Evolutionary conservation across 2,797 vertebrate species (phyloP), one percentile per base, ranked within the genome.

Genomic region (Manis javanica): DNA sequence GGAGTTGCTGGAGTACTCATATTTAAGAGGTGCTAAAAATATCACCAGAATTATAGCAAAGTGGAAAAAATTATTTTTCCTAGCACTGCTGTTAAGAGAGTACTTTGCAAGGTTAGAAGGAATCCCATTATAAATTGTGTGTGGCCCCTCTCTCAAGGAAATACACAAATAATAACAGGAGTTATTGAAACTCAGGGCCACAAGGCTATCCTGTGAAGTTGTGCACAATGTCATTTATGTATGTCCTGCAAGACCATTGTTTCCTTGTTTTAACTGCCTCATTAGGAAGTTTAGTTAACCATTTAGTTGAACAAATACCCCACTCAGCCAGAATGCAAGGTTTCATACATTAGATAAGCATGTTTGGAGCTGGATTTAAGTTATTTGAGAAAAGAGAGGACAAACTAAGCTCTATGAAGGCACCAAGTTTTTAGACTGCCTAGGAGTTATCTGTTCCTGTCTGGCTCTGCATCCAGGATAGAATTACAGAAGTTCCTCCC

Each of bases 21-120:
- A 97, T 96, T 96, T 97, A 97, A 97, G 92, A 98, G 89, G 91
- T 97, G 95, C 19, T 92, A 96, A 96, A 97, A 97, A 90, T 87
- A 95, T 95, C 55, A 1, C 95, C 85, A 92, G 83, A 90, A 97
- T 87, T 91, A 95, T 34, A 79, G 55, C 72, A 91, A 95, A 92
- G 91, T 87, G 94, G 90, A 95, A 97, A 96, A 96, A 82, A 89
- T 84, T 91, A 87, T 90, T 95, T 96, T 97, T 95, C 66, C 85
- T 85, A 90, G 69, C 90, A 91, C 72, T 84, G 63, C 51, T 83
- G 59, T 93, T 83, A 88, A 55, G 21, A 89, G 71, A 89, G 34
- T 24, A 88, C 46, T 95, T 87, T 71, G 77, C 39, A 19, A 92
- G 29, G 57, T 91, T 94, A 90, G 66, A 85, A 93, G 49, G 64